phyloP scores from a whole-genome alignment of 2,888 invertebrate species.

The Drosophila multiciliata region DNA sequence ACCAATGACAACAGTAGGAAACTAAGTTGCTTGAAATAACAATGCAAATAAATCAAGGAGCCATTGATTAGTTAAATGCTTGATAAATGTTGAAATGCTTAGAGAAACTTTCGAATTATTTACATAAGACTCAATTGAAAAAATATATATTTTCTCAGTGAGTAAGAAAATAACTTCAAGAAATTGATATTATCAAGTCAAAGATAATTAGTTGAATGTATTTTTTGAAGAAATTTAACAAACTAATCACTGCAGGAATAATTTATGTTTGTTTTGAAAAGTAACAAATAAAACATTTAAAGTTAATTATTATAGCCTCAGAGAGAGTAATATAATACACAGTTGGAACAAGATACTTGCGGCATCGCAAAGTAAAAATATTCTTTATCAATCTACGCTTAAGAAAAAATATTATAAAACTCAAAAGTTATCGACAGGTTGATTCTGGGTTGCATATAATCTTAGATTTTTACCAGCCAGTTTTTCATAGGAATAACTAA shows the following conservation, averaged over 20 bases:
- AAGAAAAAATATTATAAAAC: background rate
- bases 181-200: background rate
- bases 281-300: background rate
- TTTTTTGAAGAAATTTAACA: background rate
- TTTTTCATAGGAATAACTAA: too few relatives aligned
- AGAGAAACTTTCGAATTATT: background rate
- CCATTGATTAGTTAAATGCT: conserved; percentile 8
- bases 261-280: background rate
- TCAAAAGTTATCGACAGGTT: background rate
- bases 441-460: background rate
- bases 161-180: background rate
- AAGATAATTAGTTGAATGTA: background rate
- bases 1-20: conserved; percentile 2
- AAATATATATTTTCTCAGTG: background rate
- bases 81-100: background rate
- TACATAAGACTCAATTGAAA: background rate
- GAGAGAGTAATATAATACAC: too few relatives aligned
- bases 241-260: background rate
- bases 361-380: background rate
- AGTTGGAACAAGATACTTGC: background rate
- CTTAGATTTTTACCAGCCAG: background rate
- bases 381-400: background rate
- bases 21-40: conserved; percentile 15
- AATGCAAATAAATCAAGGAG: conserved; percentile 26
- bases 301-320: too few relatives aligned